Evolutionary conservation across 2,797 vertebrate genomes (phyloP).

Genomic region (Danio aesculapii): DNA sequence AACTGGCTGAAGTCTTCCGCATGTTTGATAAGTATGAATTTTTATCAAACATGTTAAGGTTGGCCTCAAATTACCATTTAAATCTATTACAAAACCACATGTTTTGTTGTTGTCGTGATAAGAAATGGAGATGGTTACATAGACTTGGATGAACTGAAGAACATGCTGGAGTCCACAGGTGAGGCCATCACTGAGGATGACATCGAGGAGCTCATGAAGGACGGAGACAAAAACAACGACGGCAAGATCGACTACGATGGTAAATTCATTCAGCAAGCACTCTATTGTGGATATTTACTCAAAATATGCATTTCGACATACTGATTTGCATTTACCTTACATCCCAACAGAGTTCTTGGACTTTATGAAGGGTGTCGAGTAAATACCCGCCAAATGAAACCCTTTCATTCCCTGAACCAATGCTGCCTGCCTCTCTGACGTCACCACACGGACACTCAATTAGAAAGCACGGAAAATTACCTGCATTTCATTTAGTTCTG

Average conservation of each 20-base stretch:
- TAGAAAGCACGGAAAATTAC: background rate
- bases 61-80: background rate
- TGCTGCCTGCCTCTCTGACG: background rate
- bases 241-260: slow-evolving; percentile 86
- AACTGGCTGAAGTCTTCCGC: slow-evolving; percentile 95
- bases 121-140: slow-evolving; percentile 86
- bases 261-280: slow-evolving; percentile 46
- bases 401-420: slow-evolving; percentile 27
- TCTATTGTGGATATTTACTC: background rate
- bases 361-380: slow-evolving; percentile 87
- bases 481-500: slow-evolving; percentile 21
- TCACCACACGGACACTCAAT: background rate
- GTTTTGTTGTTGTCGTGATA: background rate
- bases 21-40: slow-evolving; percentile 89
- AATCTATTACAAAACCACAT: background rate
- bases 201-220: slow-evolving; percentile 85
- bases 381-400: slow-evolving; percentile 41
- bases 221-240: slow-evolving; percentile 85
- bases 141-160: slow-evolving; percentile 82
- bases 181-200: slow-evolving; percentile 84
- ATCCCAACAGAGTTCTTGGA: slow-evolving; percentile 81
- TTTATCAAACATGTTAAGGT: background rate
- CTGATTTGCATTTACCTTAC: slow-evolving; percentile 2
- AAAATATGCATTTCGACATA: background rate
- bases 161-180: slow-evolving; percentile 82